Base-by-base conservation (phyloP, 2,888 invertebrate species). In the Macropis europaea region DNA sequence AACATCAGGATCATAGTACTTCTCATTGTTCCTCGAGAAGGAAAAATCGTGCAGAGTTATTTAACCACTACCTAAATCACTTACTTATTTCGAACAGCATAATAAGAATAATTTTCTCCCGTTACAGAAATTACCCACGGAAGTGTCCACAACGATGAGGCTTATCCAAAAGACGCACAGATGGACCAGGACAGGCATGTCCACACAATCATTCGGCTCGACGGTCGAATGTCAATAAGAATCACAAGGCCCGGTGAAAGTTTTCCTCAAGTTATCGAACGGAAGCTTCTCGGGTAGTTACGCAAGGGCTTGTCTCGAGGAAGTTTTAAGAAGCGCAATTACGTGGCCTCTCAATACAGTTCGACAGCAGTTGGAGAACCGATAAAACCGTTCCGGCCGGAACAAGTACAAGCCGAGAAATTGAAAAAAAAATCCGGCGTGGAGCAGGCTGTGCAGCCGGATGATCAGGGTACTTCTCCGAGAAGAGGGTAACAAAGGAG, bases 261-360 rank as follows among this genome's bases (percentile, higher is more conserved):
- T 36, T 50, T 66, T 40, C 36, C 15, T 38, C 7, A 57, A 52
- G 32, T 34, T 22, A 15, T 48, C 38, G 13, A 43, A 15, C 7
- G 13, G 28, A 53, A 43, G 32, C 19, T 22, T 50, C 30, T 50
- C 30, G 43, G 13, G 30, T 34, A 59, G 66, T 54, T 60, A 50
- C n/a, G 32, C n/a, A 11, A 60, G 52, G 63, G 13, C n/a, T 17
- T 28, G 30, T 47, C 15, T 9, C 32, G 19, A 2, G 7, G 30
- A 42, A 61, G 22, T 52, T n/a, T 68, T 30, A 52, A 36, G 56
- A 34, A 61, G 47, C 34, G 56, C 56, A 71, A 71, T 67, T 68
- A 71, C 67, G 56, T 9, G 43, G 24, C 52, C 40, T 56, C 53
- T 30, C 60, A 28, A 57, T 54, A 26, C 45, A 32, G 26, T 19